A percentile compares a stretch with the other conserved stretches of the same genome.
These are phyloP conservation scores for Orchesella flavescens DNA, from an alignment of 2,888 invertebrate genomes.

Conservation along the genomic window DNA sequence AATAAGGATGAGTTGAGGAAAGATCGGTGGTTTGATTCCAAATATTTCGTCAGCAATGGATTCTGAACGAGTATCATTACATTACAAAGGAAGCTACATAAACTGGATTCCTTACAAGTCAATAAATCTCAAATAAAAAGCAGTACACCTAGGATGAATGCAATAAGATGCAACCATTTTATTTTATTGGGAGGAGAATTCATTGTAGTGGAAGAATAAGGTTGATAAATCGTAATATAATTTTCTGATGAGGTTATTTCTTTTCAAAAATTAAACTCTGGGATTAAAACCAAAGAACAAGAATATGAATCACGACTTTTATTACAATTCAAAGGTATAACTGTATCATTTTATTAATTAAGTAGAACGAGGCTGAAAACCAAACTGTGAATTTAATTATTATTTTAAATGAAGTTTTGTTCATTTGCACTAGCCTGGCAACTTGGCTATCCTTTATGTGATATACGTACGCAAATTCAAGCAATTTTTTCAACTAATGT, in stretches of 20 bases:
- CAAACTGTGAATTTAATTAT: too few species aligned
- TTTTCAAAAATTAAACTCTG: too few species aligned
- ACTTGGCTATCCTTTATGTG: not conserved
- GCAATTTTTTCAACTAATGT: not conserved
- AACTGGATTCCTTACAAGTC: conserved; percentile 48
- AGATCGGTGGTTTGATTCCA: not conserved
- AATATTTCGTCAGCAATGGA: conserved; percentile 34
- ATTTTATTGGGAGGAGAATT: conserved; percentile 10
- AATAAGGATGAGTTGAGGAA: conserved; percentile 37
- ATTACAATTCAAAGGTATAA: too few species aligned
- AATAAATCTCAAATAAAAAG: conserved; percentile 40
- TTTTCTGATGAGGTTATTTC: not conserved
- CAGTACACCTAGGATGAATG: conserved; percentile 10
- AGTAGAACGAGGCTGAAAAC: too few species aligned
- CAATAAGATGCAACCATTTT: conserved; percentile 24
- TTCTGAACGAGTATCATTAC: conserved; percentile 1
- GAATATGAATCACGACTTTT: too few species aligned
- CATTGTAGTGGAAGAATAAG: conserved; percentile 16
- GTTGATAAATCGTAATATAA: not conserved
- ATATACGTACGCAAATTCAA: conserved; percentile 4
- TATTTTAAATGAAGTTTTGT: too few species aligned
- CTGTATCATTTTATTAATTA: too few species aligned
- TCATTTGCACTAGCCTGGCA: too few species aligned
- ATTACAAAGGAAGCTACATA: conserved; percentile 32
- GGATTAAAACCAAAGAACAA: too few species aligned